These are phyloP conservation scores for Orientallactaga sibirica DNA, from an alignment of 2,797 vertebrate species.

Conservation along the genomic window DNA sequence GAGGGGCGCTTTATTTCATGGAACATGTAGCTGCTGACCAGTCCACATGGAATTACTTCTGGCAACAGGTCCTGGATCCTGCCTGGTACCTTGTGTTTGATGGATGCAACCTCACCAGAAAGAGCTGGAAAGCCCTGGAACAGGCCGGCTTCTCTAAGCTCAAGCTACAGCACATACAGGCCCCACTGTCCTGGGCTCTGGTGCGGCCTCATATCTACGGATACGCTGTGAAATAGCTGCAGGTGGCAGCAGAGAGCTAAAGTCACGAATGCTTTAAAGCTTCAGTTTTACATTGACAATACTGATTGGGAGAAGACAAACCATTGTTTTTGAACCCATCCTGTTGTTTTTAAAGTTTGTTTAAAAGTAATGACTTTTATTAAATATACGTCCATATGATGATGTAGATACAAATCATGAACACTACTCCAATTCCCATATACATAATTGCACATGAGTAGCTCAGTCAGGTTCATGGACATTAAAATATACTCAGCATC, in stretches of 20 bases:
- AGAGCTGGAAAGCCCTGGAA: slow-evolving; percentile 92
- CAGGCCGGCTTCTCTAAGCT: slow-evolving; percentile 91
- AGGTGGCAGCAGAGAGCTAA: fast-evolving
- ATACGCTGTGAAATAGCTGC: slow-evolving; percentile 90
- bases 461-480: too few relatives aligned
- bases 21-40: slow-evolving; percentile 86
- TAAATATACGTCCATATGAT: too few relatives aligned
- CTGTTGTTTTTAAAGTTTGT: neutral
- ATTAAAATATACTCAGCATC: too few relatives aligned
- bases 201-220: slow-evolving; percentile 90
- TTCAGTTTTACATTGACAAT: neutral
- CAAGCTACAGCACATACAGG: slow-evolving; percentile 88
- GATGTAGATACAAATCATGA: too few relatives aligned
- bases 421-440: too few relatives aligned
- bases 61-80: slow-evolving; percentile 92
- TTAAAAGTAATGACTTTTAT: too few relatives aligned
- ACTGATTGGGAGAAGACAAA: neutral
- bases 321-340: neutral
- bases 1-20: slow-evolving; percentile 89
- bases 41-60: slow-evolving; percentile 90
- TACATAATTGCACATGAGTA: too few relatives aligned
- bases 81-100: slow-evolving; percentile 91
- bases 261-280: neutral
- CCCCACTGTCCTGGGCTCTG: slow-evolving; percentile 81
- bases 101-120: slow-evolving; percentile 90